Evolutionary conservation across 2,888 invertebrate species (phyloP), one percentile per base, ranked within the genome.

Genomic region (Odontocerum albicorne): DNA sequence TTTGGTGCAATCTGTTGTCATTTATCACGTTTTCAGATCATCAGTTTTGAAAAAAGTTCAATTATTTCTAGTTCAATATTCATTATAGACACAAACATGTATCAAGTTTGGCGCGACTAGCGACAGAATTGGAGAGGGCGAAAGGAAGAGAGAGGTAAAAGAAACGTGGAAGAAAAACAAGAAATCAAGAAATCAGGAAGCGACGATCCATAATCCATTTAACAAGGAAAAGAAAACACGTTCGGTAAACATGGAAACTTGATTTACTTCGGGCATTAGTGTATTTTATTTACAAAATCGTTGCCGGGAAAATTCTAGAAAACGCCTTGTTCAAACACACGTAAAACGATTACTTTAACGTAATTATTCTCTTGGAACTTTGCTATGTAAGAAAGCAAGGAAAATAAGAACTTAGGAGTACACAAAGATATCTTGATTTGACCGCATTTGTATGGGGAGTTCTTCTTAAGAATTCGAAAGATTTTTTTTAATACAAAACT

Each of bases 231-330:
- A 50, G 46, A 52, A 52, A 47, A 56, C 51, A 56, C 40, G 47
- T 40, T 16, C 32, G 17, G 35, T 49, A 57, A 57, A 57, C 52
- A 57, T 22, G 20, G 44, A 51, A 35, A 39, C 45, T 50, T 54
- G 49, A 49, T 57, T 57, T 54, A 57, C 57, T 33, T 33, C 20
- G 16, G 43, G 49, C 49, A 54, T 57, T 50, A 53, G 43, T 57
- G 22, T 57, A 57, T 49, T 57, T 53, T 57, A 57, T 57, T 57
- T 57, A 53, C 49, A 38, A 49, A 56, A 57, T 49, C 31, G 49
- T 21, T 55, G 20, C 33, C 13, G 4, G 13, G 27, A 52, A 19
- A 38, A n/a, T 39, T 44, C 38, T 17, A 35, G 22, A 15, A 20
- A 17, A 40, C 22, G 17, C 13, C 35, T 44, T 16, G 40, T 40